Base-by-base conservation (phyloP, 2,797 vertebrate genomes). In the Sebastes goodei region DNA sequence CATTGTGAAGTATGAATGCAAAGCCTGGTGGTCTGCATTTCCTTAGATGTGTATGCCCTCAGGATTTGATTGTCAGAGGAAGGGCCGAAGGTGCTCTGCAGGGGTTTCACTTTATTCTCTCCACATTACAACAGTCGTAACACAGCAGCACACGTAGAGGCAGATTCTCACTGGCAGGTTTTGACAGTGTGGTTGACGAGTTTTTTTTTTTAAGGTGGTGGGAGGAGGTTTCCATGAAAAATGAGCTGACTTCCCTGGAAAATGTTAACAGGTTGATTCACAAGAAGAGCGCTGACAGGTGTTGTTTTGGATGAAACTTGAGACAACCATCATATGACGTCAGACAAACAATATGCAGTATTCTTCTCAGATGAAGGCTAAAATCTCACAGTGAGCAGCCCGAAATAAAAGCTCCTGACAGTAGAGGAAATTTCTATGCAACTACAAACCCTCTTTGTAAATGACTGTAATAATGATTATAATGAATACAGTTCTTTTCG, bases 41-140 rank as follows among this genome's bases (percentile, higher is more conserved):
- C 32, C 30, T 66, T 10, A 46, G 21, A 56, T 25, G 20, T 61
- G 33, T 21, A 25, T 42, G 8, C 14, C 8, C 30, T 29, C 60
- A 12, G 29, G 30, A 53, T 33, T 67, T 42, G 14, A 42, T 53
- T 82, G 55, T 72, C 20, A 17, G 56, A 4, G 23, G 27, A 42
- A 6, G 12, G 12, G 23, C 61, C 17, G 12, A 12, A 64, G 35
- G 69, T 56, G 9, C 71, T 38, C 59, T 4, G 74, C 38, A 42
- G 63, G 75, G 25, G 6, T 29, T 67, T 71, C 10, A 20, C 63
- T 80, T 82, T 68, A 63, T 67, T 72, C 67, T 76, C 30, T 35
- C 38, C 27, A 29, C 29, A 55, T 57, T 62, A 74, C 62, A 82
- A 56, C 35, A 7, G 9, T 42, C 8, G 35, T 35, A 78, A 78